These are phyloP conservation scores for Pogona vitticeps DNA, from an alignment of 2,113 vertebrate genomes.

Conservation along the genomic window DNA sequence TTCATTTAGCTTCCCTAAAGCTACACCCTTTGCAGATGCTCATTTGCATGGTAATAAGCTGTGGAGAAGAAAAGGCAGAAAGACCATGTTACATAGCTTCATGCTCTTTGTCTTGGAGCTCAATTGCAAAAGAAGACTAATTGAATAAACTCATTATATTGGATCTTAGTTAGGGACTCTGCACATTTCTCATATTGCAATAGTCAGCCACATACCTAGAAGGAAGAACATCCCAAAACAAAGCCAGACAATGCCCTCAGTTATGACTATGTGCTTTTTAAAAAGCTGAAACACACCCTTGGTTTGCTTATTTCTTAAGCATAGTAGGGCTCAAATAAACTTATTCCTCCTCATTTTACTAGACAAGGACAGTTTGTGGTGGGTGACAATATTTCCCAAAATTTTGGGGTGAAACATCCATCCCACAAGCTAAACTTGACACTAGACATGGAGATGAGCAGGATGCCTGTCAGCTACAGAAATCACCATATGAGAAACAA, in stretches of 20 bases:
- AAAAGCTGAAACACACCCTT: too few species aligned
- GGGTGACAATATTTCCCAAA: too few species aligned
- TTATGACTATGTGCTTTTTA: background rate
- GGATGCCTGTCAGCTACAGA: too few species aligned
- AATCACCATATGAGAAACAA: too few species aligned
- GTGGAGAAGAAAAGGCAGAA: background rate
- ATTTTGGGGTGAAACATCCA: too few species aligned
- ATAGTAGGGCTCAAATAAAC: too few species aligned
- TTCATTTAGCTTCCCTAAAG: slow-evolving; percentile 18
- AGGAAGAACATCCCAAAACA: background rate
- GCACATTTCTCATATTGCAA: background rate
- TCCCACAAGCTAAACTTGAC: too few species aligned
- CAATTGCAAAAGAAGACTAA: slow-evolving; percentile 7
- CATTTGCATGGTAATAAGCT: slow-evolving; percentile 40
- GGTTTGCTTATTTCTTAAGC: too few species aligned
- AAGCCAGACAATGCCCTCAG: background rate
- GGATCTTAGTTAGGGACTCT: background rate
- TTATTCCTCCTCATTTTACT: too few species aligned
- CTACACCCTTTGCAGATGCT: slow-evolving; percentile 17
- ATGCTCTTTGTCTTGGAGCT: background rate
- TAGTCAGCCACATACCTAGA: background rate
- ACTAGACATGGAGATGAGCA: too few species aligned
- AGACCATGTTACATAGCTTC: background rate
- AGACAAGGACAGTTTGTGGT: too few species aligned
- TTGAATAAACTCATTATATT: slow-evolving; percentile 12